phyloP scores from a whole-genome alignment of 92 coral and sea anemone genomes.

The Palythoa caribaeorum region DNA sequence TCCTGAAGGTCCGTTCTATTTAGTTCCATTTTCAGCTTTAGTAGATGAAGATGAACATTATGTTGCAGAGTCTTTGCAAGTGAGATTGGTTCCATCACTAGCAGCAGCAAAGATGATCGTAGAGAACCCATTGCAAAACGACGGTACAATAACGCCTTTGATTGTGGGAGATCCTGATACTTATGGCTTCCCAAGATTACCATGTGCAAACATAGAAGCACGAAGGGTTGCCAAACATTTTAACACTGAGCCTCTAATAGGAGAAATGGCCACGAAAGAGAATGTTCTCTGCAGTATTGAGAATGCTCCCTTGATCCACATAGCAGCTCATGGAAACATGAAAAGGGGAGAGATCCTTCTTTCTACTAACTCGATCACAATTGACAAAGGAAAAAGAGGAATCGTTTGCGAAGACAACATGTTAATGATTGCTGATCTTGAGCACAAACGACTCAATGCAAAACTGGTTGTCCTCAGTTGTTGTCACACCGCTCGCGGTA shows the following conservation, averaged over 20 bases:
- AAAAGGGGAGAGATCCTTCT: too few relatives aligned
- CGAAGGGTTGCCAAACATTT: background rate
- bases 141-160: background rate
- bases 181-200: background rate
- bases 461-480: too few relatives aligned
- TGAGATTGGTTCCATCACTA: background rate
- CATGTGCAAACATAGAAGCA: background rate
- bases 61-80: background rate
- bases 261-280: background rate
- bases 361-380: too few relatives aligned
- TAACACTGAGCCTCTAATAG: background rate
- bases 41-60: background rate
- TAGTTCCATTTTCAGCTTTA: background rate
- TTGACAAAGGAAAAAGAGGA: too few relatives aligned
- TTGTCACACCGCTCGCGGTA: too few relatives aligned
- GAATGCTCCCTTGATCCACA: too few relatives aligned
- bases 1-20: background rate
- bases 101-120: background rate
- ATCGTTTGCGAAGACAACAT: too few relatives aligned
- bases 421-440: too few relatives aligned
- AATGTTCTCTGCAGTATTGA: background rate
- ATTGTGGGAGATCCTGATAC: background rate
- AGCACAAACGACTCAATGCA: too few relatives aligned
- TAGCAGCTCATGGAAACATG: too few relatives aligned
- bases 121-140: background rate